Percentiles rank a stretch among this genome's conserved stretches.
Evolutionary conservation across 2,888 invertebrate genomes (phyloP).

Genomic region (Dione juno): DNA sequence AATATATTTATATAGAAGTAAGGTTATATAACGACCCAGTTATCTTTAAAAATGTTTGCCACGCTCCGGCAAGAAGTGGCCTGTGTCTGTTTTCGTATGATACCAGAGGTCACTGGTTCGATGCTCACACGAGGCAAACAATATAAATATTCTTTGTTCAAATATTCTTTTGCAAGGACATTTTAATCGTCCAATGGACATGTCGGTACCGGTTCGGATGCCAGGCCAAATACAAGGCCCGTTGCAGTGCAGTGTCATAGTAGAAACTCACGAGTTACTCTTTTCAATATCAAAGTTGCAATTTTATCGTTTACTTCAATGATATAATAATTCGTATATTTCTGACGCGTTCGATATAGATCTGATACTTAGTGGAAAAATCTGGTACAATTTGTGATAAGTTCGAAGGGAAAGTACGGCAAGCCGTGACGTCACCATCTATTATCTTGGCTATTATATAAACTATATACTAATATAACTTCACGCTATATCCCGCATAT

Average conservation of each 20-base stretch:
- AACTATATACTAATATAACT: too few species aligned
- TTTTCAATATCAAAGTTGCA: too few species aligned
- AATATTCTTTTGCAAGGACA: too few species aligned
- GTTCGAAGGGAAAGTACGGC: background rate
- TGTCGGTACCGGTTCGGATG: too few species aligned
- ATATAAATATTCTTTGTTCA: too few species aligned
- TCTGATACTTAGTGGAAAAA: constrained; percentile 8
- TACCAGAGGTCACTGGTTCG: constrained; percentile 8
- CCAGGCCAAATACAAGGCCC: too few species aligned
- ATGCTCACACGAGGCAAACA: constrained; percentile 1
- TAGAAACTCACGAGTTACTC: background rate
- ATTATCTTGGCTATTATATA: background rate
- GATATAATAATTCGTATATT: background rate
- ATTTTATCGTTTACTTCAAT: too few species aligned
- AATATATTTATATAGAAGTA: background rate
- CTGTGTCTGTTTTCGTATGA: background rate
- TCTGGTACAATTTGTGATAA: constrained; percentile 18
- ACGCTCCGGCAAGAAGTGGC: background rate
- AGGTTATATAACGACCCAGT: constrained; percentile 9
- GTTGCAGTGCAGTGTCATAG: too few species aligned
- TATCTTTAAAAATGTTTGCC: background rate
- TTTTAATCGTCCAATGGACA: too few species aligned
- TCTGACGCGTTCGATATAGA: background rate
- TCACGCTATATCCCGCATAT: too few species aligned
- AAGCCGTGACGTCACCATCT: background rate